These are phyloP conservation scores for Eupithecia vulgata DNA, from an alignment of 2,888 invertebrate genomes.

Conservation along the genomic window DNA sequence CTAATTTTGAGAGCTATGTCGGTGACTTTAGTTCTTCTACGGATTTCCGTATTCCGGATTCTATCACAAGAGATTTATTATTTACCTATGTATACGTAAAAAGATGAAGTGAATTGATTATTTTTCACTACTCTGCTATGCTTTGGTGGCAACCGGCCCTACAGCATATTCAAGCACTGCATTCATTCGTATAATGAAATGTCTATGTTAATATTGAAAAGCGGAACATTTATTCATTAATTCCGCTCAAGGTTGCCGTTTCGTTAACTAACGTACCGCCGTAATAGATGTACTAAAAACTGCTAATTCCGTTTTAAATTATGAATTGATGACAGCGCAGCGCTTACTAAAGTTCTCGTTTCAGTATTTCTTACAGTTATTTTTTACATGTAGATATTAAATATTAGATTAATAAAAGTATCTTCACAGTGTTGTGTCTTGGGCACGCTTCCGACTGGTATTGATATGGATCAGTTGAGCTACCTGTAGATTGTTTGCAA, in stretches of 20 bases:
- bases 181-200: conserved; percentile 42
- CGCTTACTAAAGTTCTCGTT: not conserved
- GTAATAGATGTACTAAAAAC: not conserved
- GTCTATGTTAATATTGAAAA: conserved; percentile 53
- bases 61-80: no score
- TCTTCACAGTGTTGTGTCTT: no score
- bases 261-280: conserved; percentile 27
- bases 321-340: not conserved
- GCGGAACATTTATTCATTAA: conserved; percentile 51
- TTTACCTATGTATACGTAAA: no score
- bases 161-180: conserved; percentile 1
- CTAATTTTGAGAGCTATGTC: no score
- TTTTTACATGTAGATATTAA: no score
- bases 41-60: no score
- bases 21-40: no score
- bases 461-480: no score
- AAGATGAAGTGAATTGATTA: no score
- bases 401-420: not conserved
- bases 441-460: no score
- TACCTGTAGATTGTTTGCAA: no score
- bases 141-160: not conserved
- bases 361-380: not conserved
- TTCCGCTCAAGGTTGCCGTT: conserved; percentile 41
- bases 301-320: not conserved
- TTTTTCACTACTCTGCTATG: not conserved